phyloP scores from a whole-genome alignment of 2,888 invertebrate species.

The Pristionchus exspectatus region DNA sequence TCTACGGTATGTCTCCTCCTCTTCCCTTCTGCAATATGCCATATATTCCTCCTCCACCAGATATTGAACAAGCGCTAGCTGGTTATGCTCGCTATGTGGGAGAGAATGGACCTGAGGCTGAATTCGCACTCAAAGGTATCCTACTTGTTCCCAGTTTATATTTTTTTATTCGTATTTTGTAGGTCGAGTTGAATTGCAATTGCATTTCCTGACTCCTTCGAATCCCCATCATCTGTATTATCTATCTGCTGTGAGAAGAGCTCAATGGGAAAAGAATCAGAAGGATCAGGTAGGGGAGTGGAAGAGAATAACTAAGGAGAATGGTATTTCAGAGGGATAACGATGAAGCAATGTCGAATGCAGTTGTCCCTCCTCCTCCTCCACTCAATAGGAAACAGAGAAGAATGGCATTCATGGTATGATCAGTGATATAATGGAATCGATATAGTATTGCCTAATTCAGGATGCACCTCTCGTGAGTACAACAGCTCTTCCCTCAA shows the following conservation, averaged over 20 bases:
- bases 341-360: not conserved
- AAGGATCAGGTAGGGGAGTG: conserved; percentile 12
- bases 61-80: conserved; percentile 86
- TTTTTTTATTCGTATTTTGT: conserved; percentile 30
- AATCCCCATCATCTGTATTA: conserved; percentile 51
- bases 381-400: conserved; percentile 53
- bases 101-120: conserved; percentile 94
- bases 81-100: conserved; percentile 97
- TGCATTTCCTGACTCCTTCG: conserved; percentile 65
- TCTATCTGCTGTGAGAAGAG: conserved; percentile 39
- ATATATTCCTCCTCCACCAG: conserved; percentile 53
- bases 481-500: not conserved
- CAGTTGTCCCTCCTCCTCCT: conserved; percentile 42
- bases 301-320: not conserved
- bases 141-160: not conserved
- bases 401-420: conserved; percentile 44
- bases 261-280: conserved; percentile 42
- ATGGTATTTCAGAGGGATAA: not conserved
- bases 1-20: conserved; percentile 48
- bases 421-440: not conserved
- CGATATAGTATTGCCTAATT: not conserved
- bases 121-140: conserved; percentile 82
- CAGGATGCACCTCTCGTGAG: conserved; percentile 51
- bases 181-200: conserved; percentile 64
- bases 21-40: conserved; percentile 20